Conservation (phyloP, 2,797 vertebrate species). For the Typhlichthys subterraneus region DNA sequence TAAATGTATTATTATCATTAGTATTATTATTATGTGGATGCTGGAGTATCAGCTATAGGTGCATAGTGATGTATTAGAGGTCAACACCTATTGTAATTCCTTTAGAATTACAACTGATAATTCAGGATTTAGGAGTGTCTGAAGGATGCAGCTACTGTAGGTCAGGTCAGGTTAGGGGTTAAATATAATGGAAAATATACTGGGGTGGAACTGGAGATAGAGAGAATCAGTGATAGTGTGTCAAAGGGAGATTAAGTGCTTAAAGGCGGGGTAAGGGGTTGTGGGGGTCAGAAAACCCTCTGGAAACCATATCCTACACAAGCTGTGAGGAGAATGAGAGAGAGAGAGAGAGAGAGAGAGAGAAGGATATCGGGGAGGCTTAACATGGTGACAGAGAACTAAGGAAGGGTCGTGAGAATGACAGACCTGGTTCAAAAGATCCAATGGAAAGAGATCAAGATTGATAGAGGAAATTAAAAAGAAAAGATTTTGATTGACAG, state of each 20-base stretch:
- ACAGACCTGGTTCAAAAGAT: conserved; percentile 31
- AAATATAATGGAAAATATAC: conserved; percentile 5
- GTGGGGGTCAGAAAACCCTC: conserved; percentile 52
- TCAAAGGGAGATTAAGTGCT: conserved; percentile 42
- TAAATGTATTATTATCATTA: too few species aligned
- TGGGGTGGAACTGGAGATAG: conserved; percentile 13
- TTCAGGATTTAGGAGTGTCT: too few species aligned
- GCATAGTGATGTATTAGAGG: conserved; percentile 28
- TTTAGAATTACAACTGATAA: conserved; percentile 1
- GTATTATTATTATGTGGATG: too few species aligned
- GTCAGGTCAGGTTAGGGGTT: conserved; percentile 14
- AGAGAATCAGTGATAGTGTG: conserved; percentile 15
- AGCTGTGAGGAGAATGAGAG: conserved; percentile 30
- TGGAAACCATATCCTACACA: conserved; percentile 49
- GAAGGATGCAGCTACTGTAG: too few species aligned
- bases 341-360: conserved; percentile 7
- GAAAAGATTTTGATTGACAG: conserved; percentile 2
- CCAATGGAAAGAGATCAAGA: conserved; percentile 14
- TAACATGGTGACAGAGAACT: conserved; percentile 34
- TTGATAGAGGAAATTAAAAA: conserved; percentile 6
- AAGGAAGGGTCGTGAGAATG: conserved; percentile 30
- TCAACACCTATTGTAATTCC: conserved; percentile 22
- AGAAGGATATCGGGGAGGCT: conserved; percentile 23
- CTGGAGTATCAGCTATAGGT: conserved; percentile 1
- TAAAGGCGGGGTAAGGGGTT: conserved; percentile 40